Percentiles rank a stretch among this genome's conserved stretches.
phyloP scores from a whole-genome alignment of 53 echinoderm and acorn worm species.

The Actinopyga echinites region DNA sequence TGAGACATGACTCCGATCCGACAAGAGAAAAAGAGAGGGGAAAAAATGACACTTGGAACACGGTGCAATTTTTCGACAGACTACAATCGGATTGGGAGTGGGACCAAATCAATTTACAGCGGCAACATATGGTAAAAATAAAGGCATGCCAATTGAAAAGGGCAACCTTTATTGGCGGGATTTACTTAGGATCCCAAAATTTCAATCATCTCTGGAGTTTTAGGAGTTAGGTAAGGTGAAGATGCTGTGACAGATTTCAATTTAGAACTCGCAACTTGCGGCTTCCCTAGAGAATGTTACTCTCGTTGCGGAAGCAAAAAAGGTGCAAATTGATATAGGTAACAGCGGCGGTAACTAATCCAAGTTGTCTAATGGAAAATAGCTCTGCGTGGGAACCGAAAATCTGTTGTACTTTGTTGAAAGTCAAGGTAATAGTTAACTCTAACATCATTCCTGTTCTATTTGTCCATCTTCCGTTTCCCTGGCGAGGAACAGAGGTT shows the following conservation, averaged over 20 bases:
- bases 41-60: neutral
- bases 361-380: neutral
- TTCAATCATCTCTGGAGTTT: no score
- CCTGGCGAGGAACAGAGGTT: neutral
- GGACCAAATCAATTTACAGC: neutral
- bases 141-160: neutral
- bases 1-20: slow-evolving; percentile 12
- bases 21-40: neutral
- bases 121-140: slow-evolving; percentile 5
- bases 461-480: neutral
- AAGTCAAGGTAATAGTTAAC: neutral
- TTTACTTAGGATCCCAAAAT: no score
- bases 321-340: neutral
- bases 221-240: neutral
- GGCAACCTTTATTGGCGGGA: neutral
- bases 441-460: neutral
- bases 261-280: neutral
- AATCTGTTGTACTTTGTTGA: neutral
- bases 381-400: neutral
- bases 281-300: neutral
- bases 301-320: neutral
- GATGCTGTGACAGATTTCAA: neutral
- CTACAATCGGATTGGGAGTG: slow-evolving; percentile 1
- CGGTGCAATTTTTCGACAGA: slow-evolving; percentile 6
- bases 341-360: neutral